Percentiles rank a stretch among this genome's conserved stretches.
phyloP scores from a whole-genome alignment of 1,140 invertebrate species.

The Sitophilus oryzae region DNA sequence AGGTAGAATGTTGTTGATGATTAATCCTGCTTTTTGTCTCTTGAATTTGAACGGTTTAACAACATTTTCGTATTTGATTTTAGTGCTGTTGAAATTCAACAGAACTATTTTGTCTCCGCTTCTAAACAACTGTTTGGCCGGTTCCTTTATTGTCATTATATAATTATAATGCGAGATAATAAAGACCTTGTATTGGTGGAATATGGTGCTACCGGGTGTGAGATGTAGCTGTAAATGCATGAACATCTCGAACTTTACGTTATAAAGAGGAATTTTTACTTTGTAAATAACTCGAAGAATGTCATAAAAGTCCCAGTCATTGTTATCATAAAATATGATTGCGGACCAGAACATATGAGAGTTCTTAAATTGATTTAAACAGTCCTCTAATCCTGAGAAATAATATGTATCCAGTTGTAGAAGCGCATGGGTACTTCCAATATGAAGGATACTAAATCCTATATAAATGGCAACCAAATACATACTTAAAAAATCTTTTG shows the following conservation, averaged over 20 bases:
- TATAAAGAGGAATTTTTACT: not conserved
- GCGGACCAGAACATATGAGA: no score
- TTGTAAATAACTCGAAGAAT: not conserved
- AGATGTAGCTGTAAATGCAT: not conserved
- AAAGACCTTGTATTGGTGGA: not conserved
- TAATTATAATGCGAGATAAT: not conserved
- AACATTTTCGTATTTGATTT: not conserved
- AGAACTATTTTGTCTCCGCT: not conserved
- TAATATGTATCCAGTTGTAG: no score
- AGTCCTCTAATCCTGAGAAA: no score
- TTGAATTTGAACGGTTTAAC: not conserved
- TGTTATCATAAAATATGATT: no score
- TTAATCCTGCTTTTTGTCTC: not conserved
- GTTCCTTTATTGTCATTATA: not conserved
- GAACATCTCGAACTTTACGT: not conserved
- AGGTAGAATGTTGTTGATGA: not conserved
- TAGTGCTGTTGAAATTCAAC: not conserved
- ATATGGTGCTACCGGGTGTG: not conserved
- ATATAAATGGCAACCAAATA: no score
- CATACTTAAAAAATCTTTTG: no score
- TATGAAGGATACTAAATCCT: no score
- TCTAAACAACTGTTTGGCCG: not conserved
- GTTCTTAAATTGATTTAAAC: no score
- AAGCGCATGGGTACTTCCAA: no score
- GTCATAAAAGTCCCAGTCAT: not conserved